Evolutionary conservation across 2,888 invertebrate species (phyloP), one percentile per base, ranked within the genome.

Genomic region (Caenorhabditis sp.): DNA sequence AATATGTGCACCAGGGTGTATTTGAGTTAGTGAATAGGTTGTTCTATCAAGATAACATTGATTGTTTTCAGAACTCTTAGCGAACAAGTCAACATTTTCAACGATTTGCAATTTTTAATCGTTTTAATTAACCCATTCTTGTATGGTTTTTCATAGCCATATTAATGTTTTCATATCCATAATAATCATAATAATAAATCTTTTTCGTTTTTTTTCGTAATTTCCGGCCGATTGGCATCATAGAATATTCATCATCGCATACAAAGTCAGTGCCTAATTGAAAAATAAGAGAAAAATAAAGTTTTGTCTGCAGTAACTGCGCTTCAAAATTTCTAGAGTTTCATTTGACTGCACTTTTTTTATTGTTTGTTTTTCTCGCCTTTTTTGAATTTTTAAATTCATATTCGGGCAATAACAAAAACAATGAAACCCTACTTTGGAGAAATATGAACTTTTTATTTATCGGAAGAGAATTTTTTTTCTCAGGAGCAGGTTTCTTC

Each of bases 71-170:
- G 82, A 58, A 36, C 66, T 12, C 78, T 83, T 53, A 71, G 70
- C 53, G 74, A 70, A 21, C 77, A 85, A 49, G 82, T 77, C 54
- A 84, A 86, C 63, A 76, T 86, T 36, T 81, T 87, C 75, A 87
- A 87, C 61, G 85, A 87, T 58, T 63, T 87, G 53, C 87, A 87
- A 72, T 75, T 87, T 50, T 73, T 87, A 58, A 87, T 87, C 70
- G 81, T 84, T 0, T 75, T 87, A 50, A 83, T 87, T 70, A 87
- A 87, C 67, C 87, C 87, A 20, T 86, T 86, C 71, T 74, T 87
- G 17, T 87, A 87, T 72, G 87, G 86, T 17, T 85, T 87, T 56
- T 63, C 76, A 1, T 20, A 67, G 0, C 60, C 63, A 58, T 61
- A 71, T 58, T 71, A 10, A 31, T n/a, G n/a, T n/a, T n/a, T n/a